These are phyloP conservation scores for Cassiopea xamachana DNA, from an alignment of 30 jellyfish, hydroid and myxozoan genomes.

Conservation along the genomic window DNA sequence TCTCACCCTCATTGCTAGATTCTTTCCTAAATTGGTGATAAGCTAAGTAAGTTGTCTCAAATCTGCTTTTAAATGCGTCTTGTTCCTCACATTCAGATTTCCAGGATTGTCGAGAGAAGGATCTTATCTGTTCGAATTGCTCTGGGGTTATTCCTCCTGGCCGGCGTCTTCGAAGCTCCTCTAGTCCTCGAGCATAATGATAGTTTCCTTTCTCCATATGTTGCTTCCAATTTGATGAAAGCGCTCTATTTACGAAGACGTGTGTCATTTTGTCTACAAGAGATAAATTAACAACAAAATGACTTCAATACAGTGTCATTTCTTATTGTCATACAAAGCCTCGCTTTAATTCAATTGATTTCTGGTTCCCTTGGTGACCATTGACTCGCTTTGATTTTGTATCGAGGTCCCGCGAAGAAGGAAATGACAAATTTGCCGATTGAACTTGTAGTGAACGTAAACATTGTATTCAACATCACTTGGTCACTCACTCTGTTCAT, in stretches of 20 bases:
- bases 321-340: not conserved
- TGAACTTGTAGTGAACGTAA: too few relatives aligned
- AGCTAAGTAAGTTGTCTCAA: slow-evolving; percentile 65
- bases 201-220: slow-evolving; percentile 32
- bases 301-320: not conserved
- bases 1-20: slow-evolving; percentile 29
- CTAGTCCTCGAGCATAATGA: slow-evolving; percentile 44
- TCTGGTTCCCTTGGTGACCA: slow-evolving; percentile 7
- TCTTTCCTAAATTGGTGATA: slow-evolving; percentile 48
- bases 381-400: too few relatives aligned
- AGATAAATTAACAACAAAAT: not conserved
- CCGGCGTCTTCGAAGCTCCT: slow-evolving; percentile 55
- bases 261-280: slow-evolving; percentile 34
- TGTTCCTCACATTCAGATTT: slow-evolving; percentile 64
- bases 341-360: not conserved
- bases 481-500: too few relatives aligned
- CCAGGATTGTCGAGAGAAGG: slow-evolving; percentile 79
- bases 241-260: slow-evolving; percentile 41
- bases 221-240: slow-evolving; percentile 27
- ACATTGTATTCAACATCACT: too few relatives aligned
- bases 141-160: slow-evolving; percentile 64
- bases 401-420: too few relatives aligned
- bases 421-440: too few relatives aligned
- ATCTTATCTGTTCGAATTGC: slow-evolving; percentile 62
- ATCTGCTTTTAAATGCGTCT: slow-evolving; percentile 46